phyloP scores from a whole-genome alignment of 1,140 invertebrate species.

The Chironomus striatipennis region DNA sequence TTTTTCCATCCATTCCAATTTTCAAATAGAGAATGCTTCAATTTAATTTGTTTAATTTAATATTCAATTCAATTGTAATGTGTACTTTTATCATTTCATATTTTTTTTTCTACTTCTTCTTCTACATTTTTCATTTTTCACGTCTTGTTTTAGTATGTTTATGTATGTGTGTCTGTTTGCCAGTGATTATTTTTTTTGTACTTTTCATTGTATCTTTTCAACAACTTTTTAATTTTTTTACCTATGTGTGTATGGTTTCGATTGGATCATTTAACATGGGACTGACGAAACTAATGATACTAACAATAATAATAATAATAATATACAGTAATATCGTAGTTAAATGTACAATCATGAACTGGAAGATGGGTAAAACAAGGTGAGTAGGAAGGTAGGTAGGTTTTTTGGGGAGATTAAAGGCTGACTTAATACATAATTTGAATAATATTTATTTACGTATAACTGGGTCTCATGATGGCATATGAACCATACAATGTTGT shows the following conservation, averaged over 20 bases:
- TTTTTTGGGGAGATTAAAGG: not conserved
- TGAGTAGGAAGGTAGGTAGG: not conserved
- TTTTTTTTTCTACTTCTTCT: not conserved
- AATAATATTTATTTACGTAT: constrained; percentile 6
- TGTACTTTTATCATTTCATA: not conserved
- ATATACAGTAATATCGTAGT: too few relatives aligned
- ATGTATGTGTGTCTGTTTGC: not conserved
- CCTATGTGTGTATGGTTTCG: too few relatives aligned
- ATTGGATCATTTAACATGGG: too few relatives aligned
- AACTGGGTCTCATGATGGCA: constrained; percentile 4
- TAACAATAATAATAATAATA: too few relatives aligned
- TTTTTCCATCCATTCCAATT: not conserved
- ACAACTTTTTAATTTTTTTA: not conserved
- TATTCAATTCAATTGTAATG: not conserved
- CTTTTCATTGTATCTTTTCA: not conserved
- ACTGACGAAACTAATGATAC: too few relatives aligned
- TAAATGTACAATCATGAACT: too few relatives aligned
- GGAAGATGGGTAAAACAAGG: not conserved
- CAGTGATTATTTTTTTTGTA: not conserved
- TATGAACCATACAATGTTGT: constrained; percentile 17
- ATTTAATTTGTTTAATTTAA: constrained; percentile 17
- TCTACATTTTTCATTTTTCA: not conserved
- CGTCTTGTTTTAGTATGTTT: not conserved
- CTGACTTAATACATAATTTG: not conserved
- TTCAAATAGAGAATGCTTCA: not conserved